These are phyloP conservation scores for Tenthredo mesomela DNA, from an alignment of 2,888 invertebrate genomes.

Conservation along the genomic window DNA sequence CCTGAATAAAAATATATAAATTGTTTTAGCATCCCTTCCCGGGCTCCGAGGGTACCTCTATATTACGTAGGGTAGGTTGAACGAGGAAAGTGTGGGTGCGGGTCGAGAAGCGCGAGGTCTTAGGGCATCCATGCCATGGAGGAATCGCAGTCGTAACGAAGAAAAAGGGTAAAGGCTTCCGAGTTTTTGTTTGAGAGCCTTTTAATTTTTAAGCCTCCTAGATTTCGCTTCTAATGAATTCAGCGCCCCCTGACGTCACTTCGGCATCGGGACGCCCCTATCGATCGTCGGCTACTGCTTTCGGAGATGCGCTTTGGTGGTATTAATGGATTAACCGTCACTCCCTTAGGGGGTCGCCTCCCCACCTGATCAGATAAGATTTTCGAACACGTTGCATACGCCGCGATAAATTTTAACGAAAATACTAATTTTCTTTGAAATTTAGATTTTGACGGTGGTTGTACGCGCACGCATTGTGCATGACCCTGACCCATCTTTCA, in stretches of 20 bases:
- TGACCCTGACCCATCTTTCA: slow-evolving; percentile 74
- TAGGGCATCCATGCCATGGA: slow-evolving; percentile 45
- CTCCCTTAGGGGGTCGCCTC: slow-evolving; percentile 38
- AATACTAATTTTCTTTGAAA: neutral
- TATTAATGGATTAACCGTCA: slow-evolving; percentile 59
- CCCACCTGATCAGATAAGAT: slow-evolving; percentile 8
- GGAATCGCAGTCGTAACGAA: slow-evolving; percentile 65
- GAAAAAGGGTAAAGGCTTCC: slow-evolving; percentile 59
- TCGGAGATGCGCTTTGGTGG: slow-evolving; percentile 67
- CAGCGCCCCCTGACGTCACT: slow-evolving; percentile 68
- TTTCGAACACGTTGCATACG: neutral
- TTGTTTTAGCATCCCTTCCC: slow-evolving; percentile 53
- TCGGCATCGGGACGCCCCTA: slow-evolving; percentile 61
- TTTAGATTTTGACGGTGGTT: slow-evolving; percentile 64
- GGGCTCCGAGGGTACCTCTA: slow-evolving; percentile 18
- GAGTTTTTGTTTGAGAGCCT: slow-evolving; percentile 73
- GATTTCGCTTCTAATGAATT: slow-evolving; percentile 73
- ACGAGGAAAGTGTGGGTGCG: slow-evolving; percentile 13
- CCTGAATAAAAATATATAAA: slow-evolving; percentile 55
- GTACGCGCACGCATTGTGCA: slow-evolving; percentile 66
- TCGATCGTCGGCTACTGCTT: slow-evolving; percentile 65
- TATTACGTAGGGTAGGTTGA: slow-evolving; percentile 32
- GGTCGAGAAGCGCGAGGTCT: slow-evolving; percentile 22
- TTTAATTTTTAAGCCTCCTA: slow-evolving; percentile 74
- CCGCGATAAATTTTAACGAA: neutral